Conservation (phyloP, 2,888 invertebrate species). For the Platypus cylindrus region DNA sequence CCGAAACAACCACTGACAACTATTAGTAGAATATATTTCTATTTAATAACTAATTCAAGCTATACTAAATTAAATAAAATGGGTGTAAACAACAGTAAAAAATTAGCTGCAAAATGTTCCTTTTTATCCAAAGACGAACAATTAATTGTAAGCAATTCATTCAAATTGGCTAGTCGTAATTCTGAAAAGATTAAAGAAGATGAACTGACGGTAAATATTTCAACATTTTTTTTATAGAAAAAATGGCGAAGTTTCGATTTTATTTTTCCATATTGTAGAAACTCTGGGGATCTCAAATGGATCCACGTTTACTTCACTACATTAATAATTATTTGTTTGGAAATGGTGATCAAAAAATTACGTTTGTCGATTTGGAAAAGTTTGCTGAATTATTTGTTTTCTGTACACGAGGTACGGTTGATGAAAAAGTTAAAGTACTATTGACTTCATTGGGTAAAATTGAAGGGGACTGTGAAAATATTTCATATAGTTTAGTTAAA, state of each 20-base stretch:
- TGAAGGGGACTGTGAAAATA: constrained; percentile 40
- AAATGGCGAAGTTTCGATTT: constrained; percentile 11
- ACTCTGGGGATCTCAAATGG: constrained; percentile 57
- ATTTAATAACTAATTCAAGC: too few relatives aligned
- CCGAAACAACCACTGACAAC: too few relatives aligned
- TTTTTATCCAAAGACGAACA: constrained; percentile 51
- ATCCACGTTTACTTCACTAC: constrained; percentile 52
- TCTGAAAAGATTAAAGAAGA: constrained; percentile 52
- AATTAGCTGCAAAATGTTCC: constrained; percentile 51
- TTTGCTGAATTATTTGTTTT: constrained; percentile 59
- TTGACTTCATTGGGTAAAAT: constrained; percentile 45
- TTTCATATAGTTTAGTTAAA: constrained; percentile 48
- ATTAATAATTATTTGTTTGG: constrained; percentile 56
- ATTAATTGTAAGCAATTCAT: constrained; percentile 48
- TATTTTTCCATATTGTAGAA: constrained; percentile 38
- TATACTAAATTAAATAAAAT: too few relatives aligned
- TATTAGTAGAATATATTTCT: too few relatives aligned
- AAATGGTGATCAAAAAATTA: constrained; percentile 38
- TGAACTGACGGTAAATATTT: constrained; percentile 44
- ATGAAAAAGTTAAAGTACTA: constrained; percentile 46
- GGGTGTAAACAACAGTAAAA: constrained; percentile 48
- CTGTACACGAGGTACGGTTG: constrained; percentile 54
- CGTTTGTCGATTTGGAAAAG: constrained; percentile 46
- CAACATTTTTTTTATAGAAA: constrained; percentile 1
- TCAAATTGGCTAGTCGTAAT: constrained; percentile 49